phyloP scores from a whole-genome alignment of 2,113 vertebrate species.

The Antennarius striatus region DNA sequence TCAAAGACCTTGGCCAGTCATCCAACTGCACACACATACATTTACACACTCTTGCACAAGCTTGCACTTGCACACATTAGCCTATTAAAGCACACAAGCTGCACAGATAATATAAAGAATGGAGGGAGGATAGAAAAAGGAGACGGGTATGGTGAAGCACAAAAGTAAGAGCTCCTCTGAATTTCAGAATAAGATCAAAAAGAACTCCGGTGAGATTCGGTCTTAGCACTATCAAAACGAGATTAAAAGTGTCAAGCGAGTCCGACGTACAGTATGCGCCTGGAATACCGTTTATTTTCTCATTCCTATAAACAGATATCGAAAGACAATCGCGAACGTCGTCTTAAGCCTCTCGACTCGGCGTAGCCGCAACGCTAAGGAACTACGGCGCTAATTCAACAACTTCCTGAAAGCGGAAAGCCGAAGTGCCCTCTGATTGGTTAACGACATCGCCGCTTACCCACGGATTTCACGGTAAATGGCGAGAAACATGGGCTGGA shows the following conservation, averaged over 20 bases:
- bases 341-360: too few relatives aligned
- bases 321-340: too few relatives aligned
- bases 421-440: slow-evolving; percentile 75
- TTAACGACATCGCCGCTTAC: slow-evolving; percentile 43
- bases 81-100: slow-evolving; percentile 41
- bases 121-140: slow-evolving; percentile 25
- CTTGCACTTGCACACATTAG: slow-evolving; percentile 17
- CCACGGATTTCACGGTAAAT: slow-evolving; percentile 37
- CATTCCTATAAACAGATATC: not conserved
- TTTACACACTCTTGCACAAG: not conserved
- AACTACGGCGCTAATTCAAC: too few relatives aligned
- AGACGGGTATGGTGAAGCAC: slow-evolving; percentile 28
- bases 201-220: slow-evolving; percentile 54
- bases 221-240: slow-evolving; percentile 54
- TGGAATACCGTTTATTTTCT: slow-evolving; percentile 37
- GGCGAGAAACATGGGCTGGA: slow-evolving; percentile 2
- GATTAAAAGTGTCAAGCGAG: slow-evolving; percentile 61
- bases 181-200: slow-evolving; percentile 66
- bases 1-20: slow-evolving; percentile 90
- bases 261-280: slow-evolving; percentile 41
- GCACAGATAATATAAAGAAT: slow-evolving; percentile 37
- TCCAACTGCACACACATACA: slow-evolving; percentile 54
- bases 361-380: too few relatives aligned
- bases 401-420: slow-evolving; percentile 62
- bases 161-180: slow-evolving; percentile 45